These are phyloP conservation scores for Lepidotrigona ventralis DNA, from an alignment of 1,140 invertebrate species.

Conservation along the genomic window DNA sequence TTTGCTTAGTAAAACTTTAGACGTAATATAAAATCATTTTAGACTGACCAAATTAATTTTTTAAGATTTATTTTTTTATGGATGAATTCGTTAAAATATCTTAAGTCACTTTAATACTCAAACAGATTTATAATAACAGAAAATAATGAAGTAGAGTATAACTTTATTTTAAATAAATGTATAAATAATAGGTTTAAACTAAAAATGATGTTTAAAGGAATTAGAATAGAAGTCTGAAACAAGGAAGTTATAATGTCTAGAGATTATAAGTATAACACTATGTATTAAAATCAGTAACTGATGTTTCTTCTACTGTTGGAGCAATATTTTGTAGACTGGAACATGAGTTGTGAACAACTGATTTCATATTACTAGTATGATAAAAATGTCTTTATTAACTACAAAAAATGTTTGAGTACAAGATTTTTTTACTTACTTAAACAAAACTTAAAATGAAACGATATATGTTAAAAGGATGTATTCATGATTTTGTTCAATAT, in stretches of 20 bases:
- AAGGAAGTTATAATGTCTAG: not conserved
- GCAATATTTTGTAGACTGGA: not conserved
- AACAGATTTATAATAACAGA: not conserved
- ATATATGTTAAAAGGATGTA: not conserved
- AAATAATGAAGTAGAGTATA: conserved; percentile 1
- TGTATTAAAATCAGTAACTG: not conserved
- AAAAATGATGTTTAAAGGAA: conserved; percentile 16
- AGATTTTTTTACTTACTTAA: conserved; percentile 10
- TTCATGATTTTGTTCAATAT: conserved; percentile 58
- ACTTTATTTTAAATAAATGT: not conserved
- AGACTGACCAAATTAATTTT: not conserved
- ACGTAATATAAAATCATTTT: not conserved
- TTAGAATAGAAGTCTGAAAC: not conserved
- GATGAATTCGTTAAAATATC: not conserved
- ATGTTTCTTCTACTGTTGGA: not conserved
- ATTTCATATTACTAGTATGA: not conserved
- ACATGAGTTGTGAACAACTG: not conserved
- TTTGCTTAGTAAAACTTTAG: not conserved
- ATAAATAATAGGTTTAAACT: conserved; percentile 4
- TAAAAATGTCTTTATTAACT: not conserved
- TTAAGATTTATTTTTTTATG: conserved; percentile 16
- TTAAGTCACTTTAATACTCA: conserved; percentile 12
- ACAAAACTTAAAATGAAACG: not conserved
- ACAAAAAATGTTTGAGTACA: conserved; percentile 18
- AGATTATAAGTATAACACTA: not conserved